phyloP scores from a whole-genome alignment of 2,113 vertebrate genomes.

The Ameiurus melas region DNA sequence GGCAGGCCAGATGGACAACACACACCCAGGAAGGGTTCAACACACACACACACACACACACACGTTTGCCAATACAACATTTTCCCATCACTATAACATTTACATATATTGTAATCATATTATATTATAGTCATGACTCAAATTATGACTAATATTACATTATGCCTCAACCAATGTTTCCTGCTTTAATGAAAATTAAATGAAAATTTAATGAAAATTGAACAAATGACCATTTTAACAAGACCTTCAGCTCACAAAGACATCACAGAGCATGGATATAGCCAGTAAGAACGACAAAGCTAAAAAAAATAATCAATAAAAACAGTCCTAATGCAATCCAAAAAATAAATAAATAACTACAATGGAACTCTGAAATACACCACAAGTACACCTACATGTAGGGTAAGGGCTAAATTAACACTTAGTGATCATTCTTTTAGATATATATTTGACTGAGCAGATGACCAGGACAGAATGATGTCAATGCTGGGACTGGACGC shows the following conservation, averaged over 20 bases:
- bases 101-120: not conserved
- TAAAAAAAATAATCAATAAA: too few relatives aligned
- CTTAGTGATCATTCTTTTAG: too few relatives aligned
- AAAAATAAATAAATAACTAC: too few relatives aligned
- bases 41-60: not conserved
- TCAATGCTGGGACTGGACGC: too few relatives aligned
- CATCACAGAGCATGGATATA: not conserved
- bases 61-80: not conserved
- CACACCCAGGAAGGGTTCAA: slow-evolving; percentile 10
- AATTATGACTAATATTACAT: not conserved
- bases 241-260: not conserved
- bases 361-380: not conserved
- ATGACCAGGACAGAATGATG: too few relatives aligned
- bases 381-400: not conserved
- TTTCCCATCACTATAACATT: not conserved
- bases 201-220: too few relatives aligned
- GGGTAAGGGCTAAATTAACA: not conserved
- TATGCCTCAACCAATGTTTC: not conserved
- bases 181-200: not conserved
- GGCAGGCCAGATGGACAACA: slow-evolving; percentile 19
- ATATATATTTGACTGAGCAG: too few relatives aligned
- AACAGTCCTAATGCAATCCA: not conserved
- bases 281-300: too few relatives aligned
- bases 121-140: not conserved
- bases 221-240: not conserved